Base-by-base conservation (phyloP, 2,113 vertebrate genomes). In the Notarius quadriscutis region DNA sequence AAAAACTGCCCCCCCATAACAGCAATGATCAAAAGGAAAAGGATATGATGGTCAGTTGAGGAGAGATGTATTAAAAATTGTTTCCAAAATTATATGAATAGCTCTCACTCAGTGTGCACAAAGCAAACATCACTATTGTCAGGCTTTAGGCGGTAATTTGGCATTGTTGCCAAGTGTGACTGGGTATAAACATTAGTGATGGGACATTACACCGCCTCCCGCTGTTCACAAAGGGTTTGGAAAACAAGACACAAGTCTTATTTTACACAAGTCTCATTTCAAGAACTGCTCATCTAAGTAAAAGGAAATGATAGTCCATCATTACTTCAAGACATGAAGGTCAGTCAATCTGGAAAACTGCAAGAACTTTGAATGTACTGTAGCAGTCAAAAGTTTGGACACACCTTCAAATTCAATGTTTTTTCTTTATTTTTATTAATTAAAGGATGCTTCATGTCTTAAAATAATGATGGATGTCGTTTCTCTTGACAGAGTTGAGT, bases 161-260 rank as follows among this genome's bases (percentile, higher is more conserved):
- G 93, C 92, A 94, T 95, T 93, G 93, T 95, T 96, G 94, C 93
- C 90, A 93, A 95, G 95, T 94, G 93, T 92, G 93, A 94, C 94
- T 93, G 94, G 92, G 92, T 94, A 91, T 89, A 91, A 92, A 93
- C 94, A 94, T 95, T 95, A 95, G 94, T 91, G 90, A 95, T 88
- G 94, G 92, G 90, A 95, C 95, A 95, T 95, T 96, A 95, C 93
- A 90, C 94, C 87, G 86, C 92, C 91, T 92, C 94, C 93, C 92
- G 93, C 93, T 86, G 92, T 69, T 87, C 88, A 86, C 92, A 94
- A 94, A 95, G 94, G 94, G 93, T 92, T 91, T 93, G 93, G 93
- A 95, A 95, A 96, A 95, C 94, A 94, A 94, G 93, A 94, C 93
- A 93, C 91, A 90, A 93, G 94, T 92, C 91, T 89, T 93, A 90